phyloP scores from a whole-genome alignment of 1,140 invertebrate species.

The Riptortus pedestris region DNA sequence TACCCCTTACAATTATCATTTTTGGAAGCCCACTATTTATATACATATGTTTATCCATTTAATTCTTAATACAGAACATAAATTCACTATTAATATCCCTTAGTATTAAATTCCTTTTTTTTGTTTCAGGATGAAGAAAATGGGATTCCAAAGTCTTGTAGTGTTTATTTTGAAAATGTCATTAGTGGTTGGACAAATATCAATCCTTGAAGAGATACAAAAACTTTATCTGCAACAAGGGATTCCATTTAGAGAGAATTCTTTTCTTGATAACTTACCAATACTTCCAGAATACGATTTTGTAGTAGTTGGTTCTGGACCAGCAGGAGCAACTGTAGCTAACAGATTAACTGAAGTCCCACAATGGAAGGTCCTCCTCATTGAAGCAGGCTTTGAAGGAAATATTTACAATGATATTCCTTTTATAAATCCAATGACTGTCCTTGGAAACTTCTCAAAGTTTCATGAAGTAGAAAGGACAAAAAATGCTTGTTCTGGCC shows the following conservation, averaged over 20 bases:
- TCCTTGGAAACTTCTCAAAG: neutral
- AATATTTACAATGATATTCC: neutral
- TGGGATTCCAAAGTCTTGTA: too few relatives aligned
- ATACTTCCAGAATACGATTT: conserved; percentile 4
- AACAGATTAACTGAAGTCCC: neutral
- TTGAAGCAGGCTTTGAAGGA: neutral
- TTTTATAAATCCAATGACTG: neutral
- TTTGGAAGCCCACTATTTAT: too few relatives aligned
- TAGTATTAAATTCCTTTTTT: too few relatives aligned
- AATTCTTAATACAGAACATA: too few relatives aligned
- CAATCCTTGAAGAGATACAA: neutral
- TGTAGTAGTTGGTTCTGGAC: neutral
- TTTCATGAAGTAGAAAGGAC: conserved; percentile 39
- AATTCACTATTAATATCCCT: too few relatives aligned
- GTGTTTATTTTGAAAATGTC: too few relatives aligned
- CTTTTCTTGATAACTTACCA: conserved; percentile 31
- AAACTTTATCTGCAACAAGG: neutral
- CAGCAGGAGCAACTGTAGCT: neutral
- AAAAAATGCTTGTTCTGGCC: conserved; percentile 33
- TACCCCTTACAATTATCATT: too few relatives aligned
- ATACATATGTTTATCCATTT: too few relatives aligned
- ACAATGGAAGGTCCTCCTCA: neutral
- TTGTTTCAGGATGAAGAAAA: too few relatives aligned
- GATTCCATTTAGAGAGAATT: neutral
- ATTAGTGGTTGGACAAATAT: too few relatives aligned